Evolutionary conservation across 2,113 vertebrate species (phyloP).

Genomic region (Falcunculus frontatus): DNA sequence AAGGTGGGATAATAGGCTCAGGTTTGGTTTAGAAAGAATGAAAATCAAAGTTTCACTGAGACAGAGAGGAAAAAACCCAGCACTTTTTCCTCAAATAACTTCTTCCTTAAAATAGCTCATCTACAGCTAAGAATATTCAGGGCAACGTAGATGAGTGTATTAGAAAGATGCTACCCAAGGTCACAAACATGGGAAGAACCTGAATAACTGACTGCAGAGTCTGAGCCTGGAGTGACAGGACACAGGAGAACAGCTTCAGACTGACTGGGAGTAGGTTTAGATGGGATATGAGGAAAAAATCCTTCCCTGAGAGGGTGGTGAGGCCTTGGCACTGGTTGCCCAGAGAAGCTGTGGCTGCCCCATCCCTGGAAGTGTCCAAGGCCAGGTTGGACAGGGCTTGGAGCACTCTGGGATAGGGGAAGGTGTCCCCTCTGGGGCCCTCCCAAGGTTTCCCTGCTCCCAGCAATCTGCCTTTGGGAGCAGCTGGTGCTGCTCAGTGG

Average conservation of each 20-base stretch:
- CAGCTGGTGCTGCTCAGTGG: not conserved
- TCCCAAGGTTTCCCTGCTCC: not conserved
- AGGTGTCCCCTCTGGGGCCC: not conserved
- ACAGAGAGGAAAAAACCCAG: not conserved
- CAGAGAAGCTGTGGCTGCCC: not conserved
- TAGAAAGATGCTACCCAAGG: not conserved
- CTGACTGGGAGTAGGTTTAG: too few relatives aligned
- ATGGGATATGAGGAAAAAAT: not conserved
- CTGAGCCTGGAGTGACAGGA: not conserved
- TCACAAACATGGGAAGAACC: not conserved
- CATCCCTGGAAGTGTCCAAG: not conserved
- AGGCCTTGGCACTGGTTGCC: not conserved
- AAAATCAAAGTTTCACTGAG: not conserved
- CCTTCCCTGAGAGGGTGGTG: not conserved
- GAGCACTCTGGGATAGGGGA: rapidly evolving
- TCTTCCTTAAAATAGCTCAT: not conserved
- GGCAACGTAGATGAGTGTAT: not conserved
- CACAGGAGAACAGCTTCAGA: not conserved
- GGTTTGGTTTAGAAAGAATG: not conserved
- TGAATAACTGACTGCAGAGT: not conserved
- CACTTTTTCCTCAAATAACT: not conserved
- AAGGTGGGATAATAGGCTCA: not conserved
- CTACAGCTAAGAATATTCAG: not conserved
- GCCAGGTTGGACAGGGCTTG: not conserved
- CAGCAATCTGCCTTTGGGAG: not conserved